Evolutionary conservation across 2,797 vertebrate species (phyloP).

Genomic region (Enteromius mattozi): DNA sequence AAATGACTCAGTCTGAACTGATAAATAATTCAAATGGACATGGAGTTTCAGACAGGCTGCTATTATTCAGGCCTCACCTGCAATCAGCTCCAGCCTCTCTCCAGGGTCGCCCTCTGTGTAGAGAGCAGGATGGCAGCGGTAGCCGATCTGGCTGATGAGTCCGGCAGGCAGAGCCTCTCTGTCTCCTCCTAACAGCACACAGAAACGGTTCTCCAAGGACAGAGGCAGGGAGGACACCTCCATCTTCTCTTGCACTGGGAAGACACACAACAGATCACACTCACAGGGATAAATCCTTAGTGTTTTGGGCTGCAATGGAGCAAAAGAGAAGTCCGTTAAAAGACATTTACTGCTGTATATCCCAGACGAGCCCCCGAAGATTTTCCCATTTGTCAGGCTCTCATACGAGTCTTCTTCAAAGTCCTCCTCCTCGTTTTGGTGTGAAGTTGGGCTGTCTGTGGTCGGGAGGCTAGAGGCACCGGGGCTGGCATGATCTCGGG

Average conservation of each 20-base stretch:
- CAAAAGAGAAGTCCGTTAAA: slow-evolving; percentile 29
- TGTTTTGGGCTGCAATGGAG: slow-evolving; percentile 11
- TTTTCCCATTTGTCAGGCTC: slow-evolving; percentile 86
- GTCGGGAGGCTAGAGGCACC: slow-evolving; percentile 91
- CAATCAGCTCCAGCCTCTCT: slow-evolving; percentile 95
- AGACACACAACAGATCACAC: slow-evolving; percentile 48
- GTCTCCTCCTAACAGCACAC: slow-evolving; percentile 92
- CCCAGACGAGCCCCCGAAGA: slow-evolving; percentile 86
- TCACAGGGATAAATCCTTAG: slow-evolving; percentile 29
- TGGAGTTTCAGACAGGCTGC: slow-evolving; percentile 22
- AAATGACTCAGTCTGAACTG: slow-evolving; percentile 40
- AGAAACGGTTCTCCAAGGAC: slow-evolving; percentile 90
- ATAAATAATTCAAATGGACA: slow-evolving; percentile 43
- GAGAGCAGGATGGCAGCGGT: slow-evolving; percentile 95
- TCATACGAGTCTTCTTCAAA: slow-evolving; percentile 93
- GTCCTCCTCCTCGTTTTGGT: slow-evolving; percentile 93
- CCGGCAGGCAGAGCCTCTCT: slow-evolving; percentile 94
- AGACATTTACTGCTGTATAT: slow-evolving; percentile 83
- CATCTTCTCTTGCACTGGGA: slow-evolving; percentile 87
- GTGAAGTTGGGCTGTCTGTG: slow-evolving; percentile 94
- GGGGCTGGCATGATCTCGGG: slow-evolving; percentile 90
- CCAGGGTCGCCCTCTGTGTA: slow-evolving; percentile 97
- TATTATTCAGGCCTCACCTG: slow-evolving; percentile 78
- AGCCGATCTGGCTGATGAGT: slow-evolving; percentile 95
- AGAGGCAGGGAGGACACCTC: slow-evolving; percentile 86